Conservation (phyloP, 2,113 vertebrate species). For the Prunella fulvescens region DNA sequence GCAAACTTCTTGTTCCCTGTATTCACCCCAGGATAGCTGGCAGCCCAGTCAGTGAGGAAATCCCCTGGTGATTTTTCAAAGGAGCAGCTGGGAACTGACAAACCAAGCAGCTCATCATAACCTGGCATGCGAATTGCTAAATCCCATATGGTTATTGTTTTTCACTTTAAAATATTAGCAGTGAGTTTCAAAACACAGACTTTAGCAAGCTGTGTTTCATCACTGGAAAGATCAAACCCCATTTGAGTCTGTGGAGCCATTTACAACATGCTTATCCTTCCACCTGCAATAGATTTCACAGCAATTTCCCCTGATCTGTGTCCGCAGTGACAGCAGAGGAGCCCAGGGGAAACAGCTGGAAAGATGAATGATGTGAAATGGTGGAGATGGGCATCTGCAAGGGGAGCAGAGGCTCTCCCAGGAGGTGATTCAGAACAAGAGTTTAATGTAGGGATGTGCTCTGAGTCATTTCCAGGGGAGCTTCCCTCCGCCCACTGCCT, state of each 20-base stretch:
- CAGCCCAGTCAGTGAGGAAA: neutral
- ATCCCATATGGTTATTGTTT: constrained; percentile 6
- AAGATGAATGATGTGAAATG: neutral
- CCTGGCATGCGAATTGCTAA: constrained; percentile 1
- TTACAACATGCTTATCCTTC: neutral
- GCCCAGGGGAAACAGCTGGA: neutral
- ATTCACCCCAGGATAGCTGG: neutral
- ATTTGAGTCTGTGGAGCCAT: neutral
- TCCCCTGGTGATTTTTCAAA: constrained; percentile 8
- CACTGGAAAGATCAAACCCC: neutral
- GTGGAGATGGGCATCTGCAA: accelerated
- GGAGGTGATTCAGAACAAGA: neutral
- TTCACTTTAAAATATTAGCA: constrained; percentile 24
- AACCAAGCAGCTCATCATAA: neutral
- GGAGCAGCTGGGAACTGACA: constrained; percentile 13
- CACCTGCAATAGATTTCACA: neutral
- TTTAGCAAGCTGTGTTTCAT: constrained; percentile 13
- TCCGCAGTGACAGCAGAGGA: neutral
- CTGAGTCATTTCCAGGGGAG: neutral
- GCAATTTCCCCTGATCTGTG: neutral
- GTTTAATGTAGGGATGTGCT: neutral
- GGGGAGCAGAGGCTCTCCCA: neutral
- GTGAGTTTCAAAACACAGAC: neutral
- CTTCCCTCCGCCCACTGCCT: neutral
- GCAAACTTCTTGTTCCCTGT: neutral